Evolutionary conservation across 2,797 vertebrate species (phyloP).

Genomic region (Pseudotriccus pelzelni): DNA sequence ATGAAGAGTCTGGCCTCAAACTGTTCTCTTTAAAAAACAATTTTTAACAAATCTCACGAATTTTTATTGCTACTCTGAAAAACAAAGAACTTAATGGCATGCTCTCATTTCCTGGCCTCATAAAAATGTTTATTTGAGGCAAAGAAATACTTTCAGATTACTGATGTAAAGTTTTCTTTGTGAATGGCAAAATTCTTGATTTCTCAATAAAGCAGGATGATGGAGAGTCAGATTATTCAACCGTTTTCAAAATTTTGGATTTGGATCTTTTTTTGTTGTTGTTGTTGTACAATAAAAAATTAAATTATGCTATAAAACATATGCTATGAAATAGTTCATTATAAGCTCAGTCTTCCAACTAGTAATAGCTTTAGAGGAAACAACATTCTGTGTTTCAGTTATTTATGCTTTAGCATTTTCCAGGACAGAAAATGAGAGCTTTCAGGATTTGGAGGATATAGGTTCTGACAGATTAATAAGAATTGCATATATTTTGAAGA

Average conservation of each 20-base stretch:
- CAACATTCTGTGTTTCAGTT: background rate
- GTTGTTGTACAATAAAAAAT: background rate
- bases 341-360: background rate
- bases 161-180: background rate
- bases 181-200: background rate
- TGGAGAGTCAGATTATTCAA: background rate
- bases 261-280: background rate
- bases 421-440: background rate
- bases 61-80: slow-evolving; percentile 29
- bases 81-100: background rate
- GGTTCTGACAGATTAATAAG: slow-evolving; percentile 4
- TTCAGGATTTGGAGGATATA: background rate
- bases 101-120: background rate
- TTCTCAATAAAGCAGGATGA: slow-evolving; percentile 1
- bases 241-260: background rate
- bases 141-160: background rate
- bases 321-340: background rate
- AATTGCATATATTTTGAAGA: background rate
- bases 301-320: background rate
- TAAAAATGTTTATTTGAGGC: background rate
- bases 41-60: slow-evolving; percentile 25
- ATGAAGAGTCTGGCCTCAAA: background rate
- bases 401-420: background rate
- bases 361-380: slow-evolving; percentile 3
- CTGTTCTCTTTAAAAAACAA: slow-evolving; percentile 15